A percentile compares a stretch with the other conserved stretches of the same genome.
phyloP scores from a whole-genome alignment of 2,113 vertebrate genomes.

The Bambusicola thoracicus region DNA sequence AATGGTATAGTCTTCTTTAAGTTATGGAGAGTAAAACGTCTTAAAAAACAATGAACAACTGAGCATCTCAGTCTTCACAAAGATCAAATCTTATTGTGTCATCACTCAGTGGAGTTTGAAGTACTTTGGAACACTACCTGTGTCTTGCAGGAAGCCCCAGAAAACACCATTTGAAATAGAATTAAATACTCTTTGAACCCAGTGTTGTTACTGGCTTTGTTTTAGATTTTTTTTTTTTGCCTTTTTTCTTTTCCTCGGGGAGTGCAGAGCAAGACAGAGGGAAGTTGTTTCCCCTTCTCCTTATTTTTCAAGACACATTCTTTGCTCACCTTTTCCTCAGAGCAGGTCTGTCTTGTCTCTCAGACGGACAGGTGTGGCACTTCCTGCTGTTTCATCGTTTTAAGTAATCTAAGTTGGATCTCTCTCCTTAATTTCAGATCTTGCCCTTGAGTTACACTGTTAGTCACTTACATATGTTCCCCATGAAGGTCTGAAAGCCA shows the following conservation, averaged over 20 bases:
- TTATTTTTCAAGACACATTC: not conserved
- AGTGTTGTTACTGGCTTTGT: not conserved
- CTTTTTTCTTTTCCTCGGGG: not conserved
- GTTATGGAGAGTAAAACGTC: not conserved
- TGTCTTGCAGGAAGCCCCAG: not conserved
- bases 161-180: not conserved
- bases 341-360: constrained; percentile 41
- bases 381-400: constrained; percentile 23
- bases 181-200: not conserved
- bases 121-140: accelerated
- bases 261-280: not conserved
- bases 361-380: constrained; percentile 13
- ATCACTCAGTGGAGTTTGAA: not conserved
- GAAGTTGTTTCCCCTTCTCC: not conserved
- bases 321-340: not conserved
- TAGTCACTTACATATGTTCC: not conserved
- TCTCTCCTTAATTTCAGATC: not conserved
- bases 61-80: not conserved
- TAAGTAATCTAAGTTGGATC: not conserved
- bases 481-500: not conserved
- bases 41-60: not conserved
- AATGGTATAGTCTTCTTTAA: not conserved
- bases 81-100: not conserved
- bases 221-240: too few species aligned
- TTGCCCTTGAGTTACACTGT: not conserved